A percentile compares a stretch with the other conserved stretches of the same genome.
phyloP scores from a whole-genome alignment of 2,797 vertebrate genomes.

The Sebastes matsubarae region DNA sequence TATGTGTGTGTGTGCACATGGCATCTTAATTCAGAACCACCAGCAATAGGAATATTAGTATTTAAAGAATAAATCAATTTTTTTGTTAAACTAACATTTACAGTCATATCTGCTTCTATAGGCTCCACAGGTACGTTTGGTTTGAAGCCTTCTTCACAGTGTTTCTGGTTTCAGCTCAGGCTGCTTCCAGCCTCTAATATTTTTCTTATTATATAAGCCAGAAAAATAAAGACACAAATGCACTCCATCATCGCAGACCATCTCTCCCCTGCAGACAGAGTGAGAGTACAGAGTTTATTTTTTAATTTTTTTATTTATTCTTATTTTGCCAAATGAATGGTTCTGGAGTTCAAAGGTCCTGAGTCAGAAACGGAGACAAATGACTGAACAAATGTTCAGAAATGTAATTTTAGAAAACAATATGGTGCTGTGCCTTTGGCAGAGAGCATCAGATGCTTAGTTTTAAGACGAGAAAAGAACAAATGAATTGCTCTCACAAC shows the following conservation, averaged over 20 bases:
- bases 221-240: slow-evolving; percentile 57
- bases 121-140: slow-evolving; percentile 21
- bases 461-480: slow-evolving; percentile 45
- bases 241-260: slow-evolving; percentile 39
- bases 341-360: slow-evolving; percentile 47
- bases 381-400: slow-evolving; percentile 63
- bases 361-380: slow-evolving; percentile 50
- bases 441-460: slow-evolving; percentile 49
- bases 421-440: slow-evolving; percentile 58
- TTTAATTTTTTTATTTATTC: neutral
- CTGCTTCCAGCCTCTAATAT: slow-evolving; percentile 43
- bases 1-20: neutral
- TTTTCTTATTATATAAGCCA: slow-evolving; percentile 61
- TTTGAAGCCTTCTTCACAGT: slow-evolving; percentile 1
- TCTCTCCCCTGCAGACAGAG: slow-evolving; percentile 61
- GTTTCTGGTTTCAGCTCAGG: slow-evolving; percentile 26
- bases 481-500: slow-evolving; percentile 47
- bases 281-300: neutral
- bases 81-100: neutral
- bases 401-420: slow-evolving; percentile 74
- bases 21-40: slow-evolving; percentile 21
- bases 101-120: neutral
- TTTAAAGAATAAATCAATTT: slow-evolving; percentile 12
- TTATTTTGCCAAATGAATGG: slow-evolving; percentile 54
- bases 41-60: neutral